Evolutionary conservation across 2,888 invertebrate species (phyloP).

Genomic region (Yponomeuta sedellus): DNA sequence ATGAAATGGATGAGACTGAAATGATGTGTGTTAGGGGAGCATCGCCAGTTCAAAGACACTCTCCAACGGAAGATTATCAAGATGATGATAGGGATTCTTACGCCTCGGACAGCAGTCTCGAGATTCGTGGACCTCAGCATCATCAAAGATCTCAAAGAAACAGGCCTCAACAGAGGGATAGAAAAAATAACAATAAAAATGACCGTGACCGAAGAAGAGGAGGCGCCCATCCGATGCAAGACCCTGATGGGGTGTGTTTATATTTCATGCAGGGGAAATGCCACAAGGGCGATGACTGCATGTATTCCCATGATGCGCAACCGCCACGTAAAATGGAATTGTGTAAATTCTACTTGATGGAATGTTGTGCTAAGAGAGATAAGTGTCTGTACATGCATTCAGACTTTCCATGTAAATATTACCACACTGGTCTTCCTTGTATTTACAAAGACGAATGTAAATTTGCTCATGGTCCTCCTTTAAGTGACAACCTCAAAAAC

Average conservation of each 20-base stretch:
- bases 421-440: conserved; percentile 94
- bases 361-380: conserved; percentile 95
- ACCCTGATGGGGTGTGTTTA: conserved; percentile 84
- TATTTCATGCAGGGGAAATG: conserved; percentile 94
- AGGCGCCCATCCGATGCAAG: conserved; percentile 77
- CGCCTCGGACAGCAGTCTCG: conserved; percentile 74
- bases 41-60: conserved; percentile 75
- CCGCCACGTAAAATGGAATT: conserved; percentile 93
- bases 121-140: conserved; percentile 64
- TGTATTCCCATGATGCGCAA: conserved; percentile 88
- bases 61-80: conserved; percentile 47
- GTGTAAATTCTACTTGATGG: conserved; percentile 97
- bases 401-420: conserved; percentile 98
- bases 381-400: conserved; percentile 97
- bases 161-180: conserved; percentile 54
- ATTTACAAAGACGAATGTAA: conserved; percentile 90
- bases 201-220: conserved; percentile 62
- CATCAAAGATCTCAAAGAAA: conserved; percentile 64
- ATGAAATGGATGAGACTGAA: conserved; percentile 84
- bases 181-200: conserved; percentile 71
- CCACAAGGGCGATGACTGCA: conserved; percentile 89
- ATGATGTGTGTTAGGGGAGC: conserved; percentile 88
- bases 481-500: conserved; percentile 85
- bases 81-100: conserved; percentile 75
- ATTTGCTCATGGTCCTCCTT: conserved; percentile 92